Evolutionary conservation across 1,140 invertebrate genomes (phyloP).

Genomic region (Tyrophagus putrescentiae): DNA sequence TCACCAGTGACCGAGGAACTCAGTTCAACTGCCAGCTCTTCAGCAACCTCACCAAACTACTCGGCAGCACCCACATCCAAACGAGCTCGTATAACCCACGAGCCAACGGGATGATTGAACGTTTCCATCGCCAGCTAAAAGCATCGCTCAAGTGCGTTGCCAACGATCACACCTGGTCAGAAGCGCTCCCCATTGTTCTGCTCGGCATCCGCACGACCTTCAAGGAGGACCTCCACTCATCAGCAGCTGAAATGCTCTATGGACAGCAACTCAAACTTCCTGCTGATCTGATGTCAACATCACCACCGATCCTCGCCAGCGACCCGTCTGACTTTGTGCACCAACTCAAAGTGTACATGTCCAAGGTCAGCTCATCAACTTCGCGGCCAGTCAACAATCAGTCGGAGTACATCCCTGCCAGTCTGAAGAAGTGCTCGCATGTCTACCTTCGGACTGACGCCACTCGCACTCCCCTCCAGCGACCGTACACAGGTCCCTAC

Average conservation of each 20-base stretch:
- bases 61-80: background rate
- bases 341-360: background rate
- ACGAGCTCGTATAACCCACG: conserved; percentile 28
- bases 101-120: conserved; percentile 31
- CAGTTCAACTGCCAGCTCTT: conserved; percentile 34
- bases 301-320: no score
- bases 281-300: conserved; percentile 22
- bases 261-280: conserved; percentile 25
- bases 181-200: background rate
- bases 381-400: background rate
- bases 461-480: background rate
- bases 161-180: background rate
- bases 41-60: conserved; percentile 12
- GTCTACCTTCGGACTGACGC: background rate
- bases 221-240: conserved; percentile 29
- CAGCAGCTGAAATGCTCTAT: conserved; percentile 26
- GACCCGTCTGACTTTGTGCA: background rate
- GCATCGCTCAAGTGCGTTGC: background rate
- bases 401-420: background rate
- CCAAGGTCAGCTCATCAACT: background rate
- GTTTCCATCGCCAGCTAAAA: conserved; percentile 28
- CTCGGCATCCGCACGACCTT: conserved; percentile 20
- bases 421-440: background rate
- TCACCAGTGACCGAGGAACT: conserved; percentile 34
- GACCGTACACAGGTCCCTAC: background rate